Evolutionary conservation across 1,140 invertebrate genomes (phyloP).

Genomic region (Sarcophaga bullata): DNA sequence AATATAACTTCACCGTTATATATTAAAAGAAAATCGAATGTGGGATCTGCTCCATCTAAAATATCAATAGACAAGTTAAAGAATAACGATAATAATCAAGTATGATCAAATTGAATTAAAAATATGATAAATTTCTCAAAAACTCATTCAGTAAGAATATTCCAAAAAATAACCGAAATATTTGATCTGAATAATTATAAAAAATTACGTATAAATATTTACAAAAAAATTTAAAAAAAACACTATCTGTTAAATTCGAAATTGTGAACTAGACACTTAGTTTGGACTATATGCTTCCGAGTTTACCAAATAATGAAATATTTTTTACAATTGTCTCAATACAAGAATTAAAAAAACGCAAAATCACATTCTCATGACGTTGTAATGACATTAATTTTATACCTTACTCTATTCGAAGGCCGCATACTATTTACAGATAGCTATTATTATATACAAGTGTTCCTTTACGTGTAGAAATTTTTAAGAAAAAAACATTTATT

Average conservation of each 20-base stretch:
- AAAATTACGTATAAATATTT: not conserved
- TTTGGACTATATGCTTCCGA: not conserved
- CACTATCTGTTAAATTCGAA: not conserved
- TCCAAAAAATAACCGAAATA: not conserved
- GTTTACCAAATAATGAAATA: not conserved
- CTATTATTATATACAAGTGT: no score
- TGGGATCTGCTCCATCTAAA: no score
- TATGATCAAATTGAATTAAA: not conserved
- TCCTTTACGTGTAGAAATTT: no score
- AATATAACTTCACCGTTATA: not conserved
- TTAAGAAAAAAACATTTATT: no score
- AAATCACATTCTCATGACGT: not conserved
- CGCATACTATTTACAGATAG: no score
- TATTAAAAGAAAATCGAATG: not conserved
- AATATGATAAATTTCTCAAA: not conserved
- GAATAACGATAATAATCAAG: not conserved
- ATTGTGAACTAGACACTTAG: not conserved
- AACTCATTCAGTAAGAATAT: not conserved
- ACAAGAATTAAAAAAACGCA: not conserved
- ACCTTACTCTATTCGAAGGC: no score
- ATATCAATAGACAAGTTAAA: no score
- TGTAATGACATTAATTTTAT: no score
- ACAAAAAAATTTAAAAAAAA: not conserved
- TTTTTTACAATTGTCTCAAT: not conserved
- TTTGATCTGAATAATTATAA: not conserved